Evolutionary conservation across 2,797 vertebrate genomes (phyloP).

Genomic region (Gallinago nigripennis): DNA sequence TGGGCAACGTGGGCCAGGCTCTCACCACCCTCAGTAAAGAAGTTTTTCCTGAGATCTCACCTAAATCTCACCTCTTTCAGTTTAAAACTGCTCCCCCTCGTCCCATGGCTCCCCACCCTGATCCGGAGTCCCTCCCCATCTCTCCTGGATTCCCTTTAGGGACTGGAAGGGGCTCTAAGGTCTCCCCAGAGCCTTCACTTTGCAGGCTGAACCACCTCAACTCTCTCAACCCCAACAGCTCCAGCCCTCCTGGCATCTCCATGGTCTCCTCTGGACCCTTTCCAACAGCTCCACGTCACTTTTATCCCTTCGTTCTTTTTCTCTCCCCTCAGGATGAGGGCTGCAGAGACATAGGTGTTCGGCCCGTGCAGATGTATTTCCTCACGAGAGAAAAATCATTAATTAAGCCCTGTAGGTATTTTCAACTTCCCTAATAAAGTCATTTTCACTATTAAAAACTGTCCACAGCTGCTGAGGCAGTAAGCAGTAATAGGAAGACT

Average conservation of each 20-base stretch:
- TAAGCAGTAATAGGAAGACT: no score
- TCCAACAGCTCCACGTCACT: not conserved
- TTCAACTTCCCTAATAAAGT: accelerated
- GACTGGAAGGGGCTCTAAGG: not conserved
- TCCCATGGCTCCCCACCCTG: not conserved
- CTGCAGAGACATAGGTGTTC: not conserved
- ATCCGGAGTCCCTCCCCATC: not conserved
- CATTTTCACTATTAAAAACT: accelerated
- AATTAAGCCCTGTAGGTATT: not conserved
- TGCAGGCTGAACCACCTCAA: not conserved
- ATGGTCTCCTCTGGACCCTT: not conserved
- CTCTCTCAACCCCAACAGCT: not conserved
- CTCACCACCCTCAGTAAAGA: not conserved
- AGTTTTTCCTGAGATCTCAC: not conserved
- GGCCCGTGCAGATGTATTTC: accelerated
- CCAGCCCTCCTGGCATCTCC: not conserved
- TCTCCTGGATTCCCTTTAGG: not conserved
- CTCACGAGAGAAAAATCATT: not conserved
- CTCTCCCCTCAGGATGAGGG: accelerated
- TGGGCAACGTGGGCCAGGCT: not conserved
- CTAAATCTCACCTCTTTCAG: not conserved
- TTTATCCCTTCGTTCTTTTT: accelerated
- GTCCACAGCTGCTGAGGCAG: not conserved
- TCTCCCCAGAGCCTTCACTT: not conserved
- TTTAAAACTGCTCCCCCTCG: not conserved